Evolutionary conservation across 1,140 invertebrate genomes (phyloP).

Genomic region (Trachelipus rathkii): DNA sequence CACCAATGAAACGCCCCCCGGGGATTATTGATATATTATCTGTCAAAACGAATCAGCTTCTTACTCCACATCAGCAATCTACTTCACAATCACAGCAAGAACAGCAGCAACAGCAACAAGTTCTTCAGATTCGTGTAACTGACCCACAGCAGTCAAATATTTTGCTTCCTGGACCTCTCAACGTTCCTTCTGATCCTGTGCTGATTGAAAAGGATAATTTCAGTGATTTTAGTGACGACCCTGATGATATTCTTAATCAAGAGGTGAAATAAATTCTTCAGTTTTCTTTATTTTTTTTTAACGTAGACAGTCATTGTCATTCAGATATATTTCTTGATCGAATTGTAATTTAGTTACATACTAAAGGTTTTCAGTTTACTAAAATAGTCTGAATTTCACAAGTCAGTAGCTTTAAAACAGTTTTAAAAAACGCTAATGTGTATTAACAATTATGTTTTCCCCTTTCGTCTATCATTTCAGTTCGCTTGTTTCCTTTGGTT

Average conservation of each 20-base stretch:
- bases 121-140: not conserved
- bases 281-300: no score
- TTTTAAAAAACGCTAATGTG: no score
- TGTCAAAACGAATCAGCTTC: not conserved
- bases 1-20: no score
- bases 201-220: conserved; percentile 3
- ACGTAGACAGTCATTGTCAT: no score
- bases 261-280: not conserved
- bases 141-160: not conserved
- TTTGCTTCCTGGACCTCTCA: not conserved
- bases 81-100: not conserved
- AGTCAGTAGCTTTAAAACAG: no score
- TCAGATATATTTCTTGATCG: no score
- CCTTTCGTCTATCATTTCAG: no score
- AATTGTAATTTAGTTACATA: no score
- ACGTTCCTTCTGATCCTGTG: not conserved
- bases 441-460: no score
- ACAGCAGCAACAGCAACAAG: not conserved
- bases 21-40: not conserved
- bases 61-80: not conserved
- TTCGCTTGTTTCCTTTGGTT: no score
- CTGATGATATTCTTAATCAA: conserved; percentile 2
- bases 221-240: not conserved
- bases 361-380: no score
- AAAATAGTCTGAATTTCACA: no score